Evolutionary conservation across 1,140 invertebrate genomes (phyloP), one percentile per base, ranked within the genome.

Genomic region (Akabosia matsudoensis): DNA sequence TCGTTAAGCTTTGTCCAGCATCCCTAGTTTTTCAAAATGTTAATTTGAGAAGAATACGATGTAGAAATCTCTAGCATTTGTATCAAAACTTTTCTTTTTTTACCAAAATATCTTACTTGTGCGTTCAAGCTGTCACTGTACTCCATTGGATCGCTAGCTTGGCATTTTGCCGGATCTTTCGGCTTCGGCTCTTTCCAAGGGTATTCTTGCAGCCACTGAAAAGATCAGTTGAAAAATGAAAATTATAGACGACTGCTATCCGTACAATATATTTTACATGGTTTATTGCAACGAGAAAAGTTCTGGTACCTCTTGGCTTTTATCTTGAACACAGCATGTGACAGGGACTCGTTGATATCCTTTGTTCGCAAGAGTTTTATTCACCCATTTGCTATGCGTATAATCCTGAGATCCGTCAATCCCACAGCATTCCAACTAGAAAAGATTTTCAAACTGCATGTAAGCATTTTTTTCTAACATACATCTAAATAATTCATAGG

Each of bases 381-480:
- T 85, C 83, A 83, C 85, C 86, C 86, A 88, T 14, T 81, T 82
- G 70, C 87, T 88, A 37, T 85, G 84, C 74, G 84, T 83, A 78
- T 88, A 88, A 82, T 89, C 88, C 7, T 51, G 73, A 54, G 85
- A 84, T n/a, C 83, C 83, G 33, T 86, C 78, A 70, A 88, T 86
- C 52, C 88, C 88, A 79, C 88, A 89, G 80, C 88, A 89, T 79
- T 87, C 85, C 79, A 88, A 88, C 88, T 89, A 82, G 22, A 72
- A 2, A 45, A 10, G 18, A 45, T 10, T 45, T 18, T 45, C 37
- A 45, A 45, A 45, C 18, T 45, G 37, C 37, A 45, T n/a, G n/a
- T n/a, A n/a, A n/a, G n/a, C n/a, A n/a, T n/a, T n/a, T 52, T 52
- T 52, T 52, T 45, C 37, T 18, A 45, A 10, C 37, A 7, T 10